phyloP scores from a whole-genome alignment of 1,140 invertebrate genomes.

The Diorhabda carinulata region DNA sequence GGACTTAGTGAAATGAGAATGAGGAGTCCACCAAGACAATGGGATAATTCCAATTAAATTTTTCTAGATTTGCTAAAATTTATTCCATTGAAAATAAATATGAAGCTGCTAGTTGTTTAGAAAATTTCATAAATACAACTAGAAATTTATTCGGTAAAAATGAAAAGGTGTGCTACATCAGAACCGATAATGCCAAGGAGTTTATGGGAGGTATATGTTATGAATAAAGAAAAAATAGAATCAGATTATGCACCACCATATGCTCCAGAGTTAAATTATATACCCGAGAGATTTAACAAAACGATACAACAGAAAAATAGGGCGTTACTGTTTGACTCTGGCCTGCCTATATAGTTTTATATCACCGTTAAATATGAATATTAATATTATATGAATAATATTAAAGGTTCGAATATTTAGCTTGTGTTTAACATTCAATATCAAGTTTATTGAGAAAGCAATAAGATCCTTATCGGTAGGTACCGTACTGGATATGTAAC shows the following conservation, averaged over 20 bases:
- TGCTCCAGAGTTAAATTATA: not conserved
- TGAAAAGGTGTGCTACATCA: too few relatives aligned
- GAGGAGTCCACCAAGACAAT: not conserved
- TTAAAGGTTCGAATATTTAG: too few relatives aligned
- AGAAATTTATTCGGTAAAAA: not conserved
- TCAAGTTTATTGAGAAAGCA: too few relatives aligned
- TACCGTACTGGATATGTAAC: too few relatives aligned
- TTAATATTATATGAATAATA: too few relatives aligned
- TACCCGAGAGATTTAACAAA: not conserved
- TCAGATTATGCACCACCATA: too few relatives aligned
- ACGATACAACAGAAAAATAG: not conserved
- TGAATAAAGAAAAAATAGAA: too few relatives aligned
- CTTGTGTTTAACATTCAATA: too few relatives aligned
- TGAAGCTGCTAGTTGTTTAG: not conserved
- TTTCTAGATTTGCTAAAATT: slow-evolving; percentile 5
- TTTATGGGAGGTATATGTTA: too few relatives aligned
- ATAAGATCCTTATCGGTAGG: too few relatives aligned
- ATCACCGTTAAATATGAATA: too few relatives aligned
- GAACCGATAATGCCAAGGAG: too few relatives aligned
- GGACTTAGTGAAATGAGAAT: not conserved
- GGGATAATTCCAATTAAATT: not conserved
- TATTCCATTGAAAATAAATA: not conserved
- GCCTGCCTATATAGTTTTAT: not conserved
- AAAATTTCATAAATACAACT: not conserved
- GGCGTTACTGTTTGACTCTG: not conserved